Percentiles rank a stretch among this genome's conserved stretches.
phyloP scores from a whole-genome alignment of 2,888 invertebrate species.

The Myopa tessellatipennis region DNA sequence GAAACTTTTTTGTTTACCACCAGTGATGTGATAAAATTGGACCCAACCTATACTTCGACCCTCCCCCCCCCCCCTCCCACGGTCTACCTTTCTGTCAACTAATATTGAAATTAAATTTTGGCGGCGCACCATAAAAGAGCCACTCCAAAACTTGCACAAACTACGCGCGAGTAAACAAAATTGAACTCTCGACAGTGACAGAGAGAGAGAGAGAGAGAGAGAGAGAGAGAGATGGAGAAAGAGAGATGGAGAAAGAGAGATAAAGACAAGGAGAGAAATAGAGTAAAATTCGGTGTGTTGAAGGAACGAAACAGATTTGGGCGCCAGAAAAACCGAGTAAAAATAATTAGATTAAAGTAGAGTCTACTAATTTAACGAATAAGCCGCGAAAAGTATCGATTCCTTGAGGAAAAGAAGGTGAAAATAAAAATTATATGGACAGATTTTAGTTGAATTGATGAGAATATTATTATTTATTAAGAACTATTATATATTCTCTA shows the following conservation, averaged over 20 bases:
- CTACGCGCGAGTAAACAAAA: background rate
- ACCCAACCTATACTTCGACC: no score
- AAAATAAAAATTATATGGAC: no score
- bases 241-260: background rate
- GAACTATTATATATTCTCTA: no score
- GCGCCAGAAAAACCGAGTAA: background rate
- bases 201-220: background rate
- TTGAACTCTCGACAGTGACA: background rate
- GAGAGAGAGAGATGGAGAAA: background rate
- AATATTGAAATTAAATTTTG: slow-evolving; percentile 18
- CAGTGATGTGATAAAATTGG: no score
- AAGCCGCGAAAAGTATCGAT: no score
- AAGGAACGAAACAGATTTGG: background rate
- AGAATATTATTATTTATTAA: no score
- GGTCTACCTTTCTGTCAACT: background rate
- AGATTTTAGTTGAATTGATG: no score
- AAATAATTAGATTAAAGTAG: background rate
- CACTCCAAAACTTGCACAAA: background rate
- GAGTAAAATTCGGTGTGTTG: no score
- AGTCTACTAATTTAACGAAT: background rate
- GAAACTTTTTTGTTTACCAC: no score
- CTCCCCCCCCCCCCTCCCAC: background rate
- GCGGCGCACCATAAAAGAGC: background rate
- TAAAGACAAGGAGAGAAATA: no score
- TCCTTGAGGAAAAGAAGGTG: no score